phyloP scores from a whole-genome alignment of 1,140 invertebrate genomes.

The Drosophila simulans region DNA sequence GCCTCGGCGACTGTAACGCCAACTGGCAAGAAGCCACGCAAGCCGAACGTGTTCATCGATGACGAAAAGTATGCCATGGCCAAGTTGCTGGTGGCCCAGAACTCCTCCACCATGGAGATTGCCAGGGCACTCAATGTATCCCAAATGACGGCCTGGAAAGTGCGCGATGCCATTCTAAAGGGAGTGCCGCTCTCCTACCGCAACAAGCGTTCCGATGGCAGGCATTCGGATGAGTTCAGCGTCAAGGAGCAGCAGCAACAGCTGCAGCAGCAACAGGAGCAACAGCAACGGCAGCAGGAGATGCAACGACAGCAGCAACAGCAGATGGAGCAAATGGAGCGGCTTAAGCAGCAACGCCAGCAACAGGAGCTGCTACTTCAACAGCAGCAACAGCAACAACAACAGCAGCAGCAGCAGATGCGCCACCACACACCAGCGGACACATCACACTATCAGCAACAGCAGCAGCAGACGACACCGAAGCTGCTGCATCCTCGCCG shows the following conservation, averaged over 20 bases:
- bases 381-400: conserved; percentile 50
- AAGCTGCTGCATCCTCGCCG: conserved; percentile 72
- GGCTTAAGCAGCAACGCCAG: conserved; percentile 47
- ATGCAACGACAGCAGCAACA: conserved; percentile 52
- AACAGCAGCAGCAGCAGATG: conserved; percentile 34
- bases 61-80: conserved; percentile 83
- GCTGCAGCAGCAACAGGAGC: conserved; percentile 27
- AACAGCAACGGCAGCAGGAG: conserved; percentile 42
- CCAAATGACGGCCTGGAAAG: conserved; percentile 84
- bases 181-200: conserved; percentile 80
- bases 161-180: conserved; percentile 81
- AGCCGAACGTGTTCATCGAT: conserved; percentile 83
- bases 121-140: conserved; percentile 78
- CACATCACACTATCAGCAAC: conserved; percentile 68
- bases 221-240: conserved; percentile 31
- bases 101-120: conserved; percentile 82
- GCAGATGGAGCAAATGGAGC: conserved; percentile 42
- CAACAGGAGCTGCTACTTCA: conserved; percentile 40
- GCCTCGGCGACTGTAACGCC: conserved; percentile 37
- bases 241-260: conserved; percentile 51
- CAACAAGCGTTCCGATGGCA: conserved; percentile 67
- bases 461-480: conserved; percentile 25
- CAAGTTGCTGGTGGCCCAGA: conserved; percentile 77
- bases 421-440: conserved; percentile 57
- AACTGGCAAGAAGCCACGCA: conserved; percentile 77